Conservation (phyloP, 2,888 invertebrate species). For the Drosophila rubida region DNA sequence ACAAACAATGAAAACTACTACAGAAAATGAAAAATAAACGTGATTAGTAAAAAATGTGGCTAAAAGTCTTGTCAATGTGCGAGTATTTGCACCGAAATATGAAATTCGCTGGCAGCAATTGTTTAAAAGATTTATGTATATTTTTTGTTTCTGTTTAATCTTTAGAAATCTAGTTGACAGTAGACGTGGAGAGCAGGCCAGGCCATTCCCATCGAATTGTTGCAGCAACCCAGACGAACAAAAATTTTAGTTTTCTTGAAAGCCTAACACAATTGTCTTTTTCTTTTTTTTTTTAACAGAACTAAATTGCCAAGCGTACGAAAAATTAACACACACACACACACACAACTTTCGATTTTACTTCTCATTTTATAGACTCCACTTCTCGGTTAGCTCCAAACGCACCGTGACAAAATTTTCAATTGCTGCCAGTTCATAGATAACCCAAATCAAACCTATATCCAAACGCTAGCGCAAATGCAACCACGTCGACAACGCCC, state of each 20-base stretch:
- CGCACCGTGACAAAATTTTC: constrained; percentile 32
- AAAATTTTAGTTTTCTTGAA: constrained; percentile 47
- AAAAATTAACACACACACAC: constrained; percentile 42
- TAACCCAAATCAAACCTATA: neutral
- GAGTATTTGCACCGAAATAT: neutral
- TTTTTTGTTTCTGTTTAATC: neutral
- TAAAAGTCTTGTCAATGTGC: constrained; percentile 45
- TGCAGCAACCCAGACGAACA: constrained; percentile 28
- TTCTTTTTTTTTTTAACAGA: constrained; percentile 23
- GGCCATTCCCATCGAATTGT: constrained; percentile 29
- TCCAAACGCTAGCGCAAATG: constrained; percentile 27
- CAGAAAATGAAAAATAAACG: constrained; percentile 70
- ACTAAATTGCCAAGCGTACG: constrained; percentile 54
- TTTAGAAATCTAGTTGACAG: constrained; percentile 5
- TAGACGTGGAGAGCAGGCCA: constrained; percentile 39
- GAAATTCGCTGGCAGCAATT: neutral
- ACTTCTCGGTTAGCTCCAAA: constrained; percentile 23
- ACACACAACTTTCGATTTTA: constrained; percentile 35
- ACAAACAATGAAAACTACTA: constrained; percentile 54
- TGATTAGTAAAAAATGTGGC: constrained; percentile 75
- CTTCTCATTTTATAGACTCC: constrained; percentile 22
- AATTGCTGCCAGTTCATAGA: constrained; percentile 31
- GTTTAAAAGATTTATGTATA: too few species aligned
- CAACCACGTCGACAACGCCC: constrained; percentile 51
- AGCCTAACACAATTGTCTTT: constrained; percentile 14